Percentiles rank a stretch among this genome's conserved stretches.
Conservation (phyloP, 1,140 invertebrate genomes). For the Drosophila mayri region DNA sequence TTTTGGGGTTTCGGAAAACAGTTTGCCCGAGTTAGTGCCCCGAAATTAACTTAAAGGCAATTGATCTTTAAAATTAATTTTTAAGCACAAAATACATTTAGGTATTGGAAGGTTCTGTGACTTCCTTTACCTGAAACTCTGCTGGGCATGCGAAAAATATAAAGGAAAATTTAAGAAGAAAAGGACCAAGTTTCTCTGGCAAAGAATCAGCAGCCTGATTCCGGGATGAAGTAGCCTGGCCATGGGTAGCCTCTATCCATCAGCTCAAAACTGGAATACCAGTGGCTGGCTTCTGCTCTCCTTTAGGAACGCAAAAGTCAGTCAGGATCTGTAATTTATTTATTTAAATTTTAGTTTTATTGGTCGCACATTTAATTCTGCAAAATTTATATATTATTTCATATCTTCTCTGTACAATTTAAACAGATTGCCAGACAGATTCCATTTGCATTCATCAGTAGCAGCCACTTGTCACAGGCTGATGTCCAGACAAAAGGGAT, state of each 20-base stretch:
- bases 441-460: neutral
- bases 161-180: too few relatives aligned
- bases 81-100: neutral
- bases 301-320: neutral
- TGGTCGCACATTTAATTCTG: neutral
- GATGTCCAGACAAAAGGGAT: neutral
- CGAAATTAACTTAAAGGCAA: neutral
- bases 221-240: neutral
- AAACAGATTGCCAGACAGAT: neutral
- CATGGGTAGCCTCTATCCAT: neutral
- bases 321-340: too few relatives aligned
- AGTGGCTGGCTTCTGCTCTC: neutral
- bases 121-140: neutral
- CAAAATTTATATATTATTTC: neutral
- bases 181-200: conserved; percentile 18
- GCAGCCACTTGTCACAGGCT: conserved; percentile 1
- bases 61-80: neutral
- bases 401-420: neutral
- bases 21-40: neutral
- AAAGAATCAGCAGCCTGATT: conserved; percentile 38
- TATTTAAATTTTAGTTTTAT: neutral
- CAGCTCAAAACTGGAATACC: conserved; percentile 25
- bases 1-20: neutral
- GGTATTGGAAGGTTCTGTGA: neutral
- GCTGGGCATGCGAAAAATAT: too few relatives aligned